Evolutionary conservation across 2,113 vertebrate genomes (phyloP), one percentile per base, ranked within the genome.

Genomic region (Rhizomys pruinosus): DNA sequence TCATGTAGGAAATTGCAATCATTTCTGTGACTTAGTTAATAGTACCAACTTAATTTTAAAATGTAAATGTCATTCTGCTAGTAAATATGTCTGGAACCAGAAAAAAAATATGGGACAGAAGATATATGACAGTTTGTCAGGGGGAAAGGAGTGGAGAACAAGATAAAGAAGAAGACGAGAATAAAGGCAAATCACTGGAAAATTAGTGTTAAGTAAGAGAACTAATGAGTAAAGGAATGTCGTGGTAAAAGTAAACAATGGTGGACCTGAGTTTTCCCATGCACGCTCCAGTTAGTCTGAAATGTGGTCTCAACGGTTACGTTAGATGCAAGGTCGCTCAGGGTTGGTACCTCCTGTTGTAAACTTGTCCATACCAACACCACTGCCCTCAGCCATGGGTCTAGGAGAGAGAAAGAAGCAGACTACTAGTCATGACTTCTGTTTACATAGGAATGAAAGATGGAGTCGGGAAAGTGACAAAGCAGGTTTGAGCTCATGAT

Each of bases 401-500:
- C 44, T 25, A 32, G 71, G 13, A 22, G 7, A 23, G 34, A 6
- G 19, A 29, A 2, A 55, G 69, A 90, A 23, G 34, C 17, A 79
- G 87, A 47, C 64, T 91, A 39, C 68, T 22, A n/a, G 61, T 81
- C 32, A 61, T 16, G 80, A 61, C 71, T 17, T 47, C 23, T 94
- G 86, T 89, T 84, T 64, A 72, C 74, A 86, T 88, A 79, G 71
- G 52, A 93, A 44, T 88, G 91, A 94, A 87, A 66, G 87, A 86
- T 42, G 22, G 17, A 79, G 39, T 12, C 59, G 17, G 23, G 20
- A 5, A 5, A 66, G 64, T n/a, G 55, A 91, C 87, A n/a, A n/a
- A n/a, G 89, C 71, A 91, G 84, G 89, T 91, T 94, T 94, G 68
- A 87, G 47, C 37, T 34, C 47, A 32, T 69, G 89, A 90, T 95